These are phyloP conservation scores for Agrochola lota DNA, from an alignment of 2,888 invertebrate genomes.

Conservation along the genomic window DNA sequence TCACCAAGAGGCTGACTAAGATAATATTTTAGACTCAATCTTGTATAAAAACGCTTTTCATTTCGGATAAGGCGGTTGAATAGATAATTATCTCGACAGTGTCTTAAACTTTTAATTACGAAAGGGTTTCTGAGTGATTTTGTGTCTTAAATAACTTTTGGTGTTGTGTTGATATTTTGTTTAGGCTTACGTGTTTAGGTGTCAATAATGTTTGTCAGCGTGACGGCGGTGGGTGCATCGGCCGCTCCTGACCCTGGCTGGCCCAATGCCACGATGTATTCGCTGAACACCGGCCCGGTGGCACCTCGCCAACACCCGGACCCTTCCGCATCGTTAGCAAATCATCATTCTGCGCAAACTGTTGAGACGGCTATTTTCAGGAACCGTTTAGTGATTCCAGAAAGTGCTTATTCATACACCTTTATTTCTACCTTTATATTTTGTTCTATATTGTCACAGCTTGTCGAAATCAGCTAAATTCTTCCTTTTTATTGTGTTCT, in stretches of 20 bases:
- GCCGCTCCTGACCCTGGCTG: conserved; percentile 90
- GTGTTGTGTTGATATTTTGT: conserved; percentile 52
- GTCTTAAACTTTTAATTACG: conserved; percentile 62
- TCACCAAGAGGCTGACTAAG: conserved; percentile 77
- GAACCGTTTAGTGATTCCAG: conserved; percentile 60
- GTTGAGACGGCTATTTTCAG: conserved; percentile 68
- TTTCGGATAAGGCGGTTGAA: conserved; percentile 48
- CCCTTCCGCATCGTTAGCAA: conserved; percentile 87
- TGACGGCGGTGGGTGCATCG: conserved; percentile 84
- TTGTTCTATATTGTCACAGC: not conserved
- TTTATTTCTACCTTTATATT: conserved; percentile 20
- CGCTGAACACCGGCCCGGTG: conserved; percentile 76
- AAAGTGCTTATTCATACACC: conserved; percentile 61
- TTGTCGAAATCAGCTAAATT: not conserved
- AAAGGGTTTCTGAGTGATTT: conserved; percentile 54
- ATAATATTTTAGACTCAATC: conserved; percentile 73
- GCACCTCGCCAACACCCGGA: conserved; percentile 83
- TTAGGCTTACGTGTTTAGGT: conserved; percentile 56
- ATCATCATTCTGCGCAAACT: conserved; percentile 79
- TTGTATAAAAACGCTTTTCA: conserved; percentile 67
- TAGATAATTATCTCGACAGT: conserved; percentile 55
- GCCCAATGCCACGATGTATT: conserved; percentile 88
- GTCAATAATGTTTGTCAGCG: conserved; percentile 71
- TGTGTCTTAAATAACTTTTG: conserved; percentile 28
- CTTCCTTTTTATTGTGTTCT: not conserved